A percentile compares a stretch with the other conserved stretches of the same genome.
Evolutionary conservation across 2,113 vertebrate genomes (phyloP).

Genomic region (Ptyas mucosa): DNA sequence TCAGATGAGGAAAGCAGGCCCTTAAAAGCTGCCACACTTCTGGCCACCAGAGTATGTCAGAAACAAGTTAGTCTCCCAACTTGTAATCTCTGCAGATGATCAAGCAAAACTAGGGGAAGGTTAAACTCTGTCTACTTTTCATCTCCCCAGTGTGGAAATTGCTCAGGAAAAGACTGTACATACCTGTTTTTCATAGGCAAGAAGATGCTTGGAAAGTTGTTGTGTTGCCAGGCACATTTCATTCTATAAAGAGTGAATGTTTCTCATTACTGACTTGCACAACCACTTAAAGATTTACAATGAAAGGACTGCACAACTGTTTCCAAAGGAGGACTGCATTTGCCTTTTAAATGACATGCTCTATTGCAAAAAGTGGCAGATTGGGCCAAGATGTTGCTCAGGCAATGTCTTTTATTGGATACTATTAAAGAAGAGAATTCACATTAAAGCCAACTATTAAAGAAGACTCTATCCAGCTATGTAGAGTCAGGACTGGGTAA

Average conservation of each 20-base stretch:
- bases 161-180: not conserved
- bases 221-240: conserved; percentile 97
- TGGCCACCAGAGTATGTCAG: not conserved
- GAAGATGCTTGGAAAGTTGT: conserved; percentile 89
- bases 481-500: not conserved
- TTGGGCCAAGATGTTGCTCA: not conserved
- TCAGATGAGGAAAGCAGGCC: not conserved
- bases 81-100: conserved; percentile 1
- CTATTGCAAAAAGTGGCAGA: not conserved
- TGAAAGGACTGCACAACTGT: not conserved
- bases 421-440: not conserved
- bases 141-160: conserved; percentile 1
- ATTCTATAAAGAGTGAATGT: conserved; percentile 75
- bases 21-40: not conserved
- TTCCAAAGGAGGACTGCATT: not conserved
- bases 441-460: not conserved
- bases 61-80: conserved; percentile 4
- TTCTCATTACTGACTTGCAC: conserved; percentile 5
- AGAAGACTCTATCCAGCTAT: not conserved
- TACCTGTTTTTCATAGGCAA: conserved; percentile 96
- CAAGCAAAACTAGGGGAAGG: conserved; percentile 8
- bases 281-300: not conserved
- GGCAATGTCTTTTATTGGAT: not conserved
- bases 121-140: not conserved
- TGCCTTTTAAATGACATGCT: not conserved